Percentiles rank a stretch among this genome's conserved stretches.
phyloP scores from a whole-genome alignment of 1,140 invertebrate species.

The Holotrichia oblita region DNA sequence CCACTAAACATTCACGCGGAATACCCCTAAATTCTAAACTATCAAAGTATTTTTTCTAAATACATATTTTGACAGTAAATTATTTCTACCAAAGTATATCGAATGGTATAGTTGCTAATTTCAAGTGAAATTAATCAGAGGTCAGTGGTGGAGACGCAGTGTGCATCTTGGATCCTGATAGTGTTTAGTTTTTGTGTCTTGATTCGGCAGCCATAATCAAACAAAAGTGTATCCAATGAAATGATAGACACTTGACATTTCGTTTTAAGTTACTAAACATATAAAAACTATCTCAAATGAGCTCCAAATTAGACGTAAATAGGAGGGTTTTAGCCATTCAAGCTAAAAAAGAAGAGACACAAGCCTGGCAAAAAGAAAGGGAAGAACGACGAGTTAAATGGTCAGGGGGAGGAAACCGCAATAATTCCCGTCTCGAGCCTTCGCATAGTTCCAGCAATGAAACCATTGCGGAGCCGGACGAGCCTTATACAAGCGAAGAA shows the following conservation, averaged over 20 bases:
- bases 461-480: constrained; percentile 79
- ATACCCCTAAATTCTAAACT: background rate
- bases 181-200: constrained; percentile 46
- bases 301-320: constrained; percentile 86
- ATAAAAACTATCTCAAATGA: constrained; percentile 68
- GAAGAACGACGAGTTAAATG: constrained; percentile 69
- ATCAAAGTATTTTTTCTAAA: background rate
- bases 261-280: constrained; percentile 51
- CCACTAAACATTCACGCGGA: background rate
- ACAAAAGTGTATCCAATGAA: constrained; percentile 68
- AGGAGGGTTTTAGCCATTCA: constrained; percentile 86
- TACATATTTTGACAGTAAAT: background rate
- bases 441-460: constrained; percentile 84
- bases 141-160: constrained; percentile 39
- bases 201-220: constrained; percentile 67
- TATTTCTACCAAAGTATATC: background rate
- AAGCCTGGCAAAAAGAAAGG: constrained; percentile 85
- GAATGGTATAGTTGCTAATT: constrained; percentile 19
- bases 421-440: constrained; percentile 69
- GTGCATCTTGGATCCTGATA: constrained; percentile 32
- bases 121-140: constrained; percentile 23
- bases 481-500: constrained; percentile 81
- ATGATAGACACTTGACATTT: constrained; percentile 67
- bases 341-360: constrained; percentile 88
- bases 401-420: constrained; percentile 63